These are phyloP conservation scores for Drosophila nigricruria DNA, from an alignment of 2,888 invertebrate species.

Conservation along the genomic window DNA sequence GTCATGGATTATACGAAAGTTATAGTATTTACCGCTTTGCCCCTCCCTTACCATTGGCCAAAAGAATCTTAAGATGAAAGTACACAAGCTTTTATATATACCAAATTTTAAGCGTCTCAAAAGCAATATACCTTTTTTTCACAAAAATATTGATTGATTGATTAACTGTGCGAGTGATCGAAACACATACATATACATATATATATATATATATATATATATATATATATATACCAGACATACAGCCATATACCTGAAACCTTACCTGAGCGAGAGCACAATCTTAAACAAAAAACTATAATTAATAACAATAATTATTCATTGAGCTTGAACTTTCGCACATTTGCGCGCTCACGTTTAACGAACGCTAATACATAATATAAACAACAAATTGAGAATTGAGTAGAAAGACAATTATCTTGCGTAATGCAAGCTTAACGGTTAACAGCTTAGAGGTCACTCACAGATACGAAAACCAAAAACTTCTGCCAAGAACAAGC, in stretches of 20 bases:
- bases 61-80: too few relatives aligned
- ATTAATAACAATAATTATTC: slow-evolving; percentile 7
- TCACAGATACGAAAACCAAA: slow-evolving; percentile 41
- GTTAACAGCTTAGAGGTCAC: slow-evolving; percentile 59
- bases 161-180: neutral
- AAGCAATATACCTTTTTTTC: neutral
- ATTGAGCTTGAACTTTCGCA: slow-evolving; percentile 8
- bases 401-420: neutral
- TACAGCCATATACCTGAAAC: neutral
- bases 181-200: neutral
- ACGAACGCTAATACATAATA: slow-evolving; percentile 7
- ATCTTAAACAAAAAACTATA: neutral
- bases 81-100: too few relatives aligned
- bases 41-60: too few relatives aligned
- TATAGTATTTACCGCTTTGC: too few relatives aligned
- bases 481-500: slow-evolving; percentile 11
- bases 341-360: slow-evolving; percentile 1
- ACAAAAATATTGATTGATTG: neutral
- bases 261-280: neutral
- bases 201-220: neutral
- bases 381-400: slow-evolving; percentile 4
- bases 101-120: too few relatives aligned
- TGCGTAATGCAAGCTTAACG: slow-evolving; percentile 48
- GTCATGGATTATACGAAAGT: too few relatives aligned
- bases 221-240: neutral